Percentiles rank a stretch among this genome's conserved stretches.
These are phyloP conservation scores for Hoplostethus mediterraneus DNA, from an alignment of 2,797 vertebrate genomes.

Conservation along the genomic window DNA sequence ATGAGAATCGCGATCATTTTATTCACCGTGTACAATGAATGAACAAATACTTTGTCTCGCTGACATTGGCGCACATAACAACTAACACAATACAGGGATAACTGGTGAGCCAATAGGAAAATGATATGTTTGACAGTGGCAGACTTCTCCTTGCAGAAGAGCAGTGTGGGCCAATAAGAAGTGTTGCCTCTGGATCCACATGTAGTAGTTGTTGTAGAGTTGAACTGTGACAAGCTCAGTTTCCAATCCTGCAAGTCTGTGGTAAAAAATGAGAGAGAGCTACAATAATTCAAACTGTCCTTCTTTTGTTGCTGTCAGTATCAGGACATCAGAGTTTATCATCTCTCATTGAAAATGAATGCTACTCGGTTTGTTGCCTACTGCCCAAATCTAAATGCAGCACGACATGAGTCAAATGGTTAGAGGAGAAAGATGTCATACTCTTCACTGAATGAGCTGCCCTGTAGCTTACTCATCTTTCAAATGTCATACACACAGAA, in stretches of 20 bases:
- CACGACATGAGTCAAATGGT: conserved; percentile 74
- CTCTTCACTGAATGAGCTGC: conserved; percentile 62
- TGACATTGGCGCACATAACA: conserved; percentile 18
- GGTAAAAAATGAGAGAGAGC: conserved; percentile 11
- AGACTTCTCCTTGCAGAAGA: conserved; percentile 1
- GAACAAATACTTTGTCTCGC: conserved; percentile 26
- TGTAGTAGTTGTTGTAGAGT: background rate
- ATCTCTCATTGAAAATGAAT: conserved; percentile 52
- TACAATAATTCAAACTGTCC: conserved; percentile 23
- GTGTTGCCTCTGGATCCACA: conserved; percentile 1
- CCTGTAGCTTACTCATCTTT: conserved; percentile 68
- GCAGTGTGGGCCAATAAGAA: conserved; percentile 1
- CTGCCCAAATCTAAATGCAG: conserved; percentile 66
- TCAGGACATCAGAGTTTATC: conserved; percentile 33
- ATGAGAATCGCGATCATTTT: conserved; percentile 39
- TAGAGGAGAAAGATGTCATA: conserved; percentile 69
- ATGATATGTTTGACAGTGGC: background rate
- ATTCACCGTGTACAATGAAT: conserved; percentile 14
- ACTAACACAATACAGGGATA: background rate
- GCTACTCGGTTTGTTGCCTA: conserved; percentile 51
- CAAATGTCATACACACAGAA: conserved; percentile 63
- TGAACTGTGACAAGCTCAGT: conserved; percentile 29
- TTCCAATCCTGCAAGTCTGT: conserved; percentile 1
- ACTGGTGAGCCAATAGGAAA: background rate
- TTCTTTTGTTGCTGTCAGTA: conserved; percentile 13